These are phyloP conservation scores for Enteromius argenteus DNA, from an alignment of 2,797 vertebrate genomes.

Conservation along the genomic window DNA sequence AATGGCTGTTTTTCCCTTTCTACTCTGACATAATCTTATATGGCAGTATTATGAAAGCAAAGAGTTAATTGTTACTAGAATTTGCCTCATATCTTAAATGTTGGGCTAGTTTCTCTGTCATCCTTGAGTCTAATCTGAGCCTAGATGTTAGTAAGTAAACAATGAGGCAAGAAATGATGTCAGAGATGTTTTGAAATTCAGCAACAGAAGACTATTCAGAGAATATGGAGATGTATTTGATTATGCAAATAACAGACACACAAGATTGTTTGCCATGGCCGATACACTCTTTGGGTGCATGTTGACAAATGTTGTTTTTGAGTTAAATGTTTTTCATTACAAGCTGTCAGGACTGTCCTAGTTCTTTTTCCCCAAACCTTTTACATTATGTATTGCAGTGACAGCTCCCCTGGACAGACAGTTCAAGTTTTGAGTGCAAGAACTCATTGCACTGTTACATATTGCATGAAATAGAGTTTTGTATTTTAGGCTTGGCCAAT, in stretches of 20 bases:
- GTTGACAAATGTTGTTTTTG: neutral
- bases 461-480: neutral
- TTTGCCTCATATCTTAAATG: neutral
- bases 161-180: conserved; percentile 12
- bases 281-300: neutral
- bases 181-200: neutral
- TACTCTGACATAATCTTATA: conserved; percentile 7
- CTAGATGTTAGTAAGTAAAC: conserved; percentile 8
- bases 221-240: conserved; percentile 23
- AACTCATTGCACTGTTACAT: neutral
- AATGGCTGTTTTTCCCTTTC: neutral
- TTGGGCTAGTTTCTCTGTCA: neutral
- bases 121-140: neutral
- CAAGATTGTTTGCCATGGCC: neutral
- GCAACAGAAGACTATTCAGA: neutral
- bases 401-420: neutral
- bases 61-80: neutral
- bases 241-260: neutral
- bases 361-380: neutral
- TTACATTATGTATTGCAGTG: neutral
- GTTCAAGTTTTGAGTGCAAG: neutral
- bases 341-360: neutral
- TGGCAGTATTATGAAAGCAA: neutral
- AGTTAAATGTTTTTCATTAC: conserved; percentile 11
- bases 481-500: neutral